These are phyloP conservation scores for Hippoglossus stenolepis DNA, from an alignment of 2,113 vertebrate genomes.

Conservation along the genomic window DNA sequence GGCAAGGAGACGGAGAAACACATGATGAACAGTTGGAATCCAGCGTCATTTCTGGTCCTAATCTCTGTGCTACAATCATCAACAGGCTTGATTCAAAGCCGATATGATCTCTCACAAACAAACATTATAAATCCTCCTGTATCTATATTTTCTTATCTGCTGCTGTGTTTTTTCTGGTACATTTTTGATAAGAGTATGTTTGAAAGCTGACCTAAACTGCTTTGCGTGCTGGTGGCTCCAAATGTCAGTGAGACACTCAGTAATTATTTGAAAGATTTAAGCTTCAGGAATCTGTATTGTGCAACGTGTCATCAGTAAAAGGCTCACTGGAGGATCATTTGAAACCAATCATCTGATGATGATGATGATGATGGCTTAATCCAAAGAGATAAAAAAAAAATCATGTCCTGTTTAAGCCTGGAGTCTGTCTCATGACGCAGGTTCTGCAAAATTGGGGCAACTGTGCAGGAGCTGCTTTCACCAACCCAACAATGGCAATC, in stretches of 20 bases:
- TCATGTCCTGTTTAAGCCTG: background rate
- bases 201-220: background rate
- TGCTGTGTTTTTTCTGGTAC: no score
- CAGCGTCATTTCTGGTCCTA: no score
- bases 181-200: no score
- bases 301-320: background rate
- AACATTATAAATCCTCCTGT: background rate
- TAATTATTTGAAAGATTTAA: background rate
- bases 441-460: conserved; percentile 27
- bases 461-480: conserved; percentile 18
- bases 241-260: background rate
- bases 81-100: background rate
- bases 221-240: background rate
- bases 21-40: no score
- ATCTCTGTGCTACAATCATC: background rate
- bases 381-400: conserved; percentile 5
- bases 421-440: conserved; percentile 4
- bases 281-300: background rate
- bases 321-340: background rate
- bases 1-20: no score
- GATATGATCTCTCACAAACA: background rate
- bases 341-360: conserved; percentile 2
- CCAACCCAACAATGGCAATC: conserved; percentile 49
- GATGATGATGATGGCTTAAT: conserved; percentile 4
- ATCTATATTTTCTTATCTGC: background rate